phyloP scores from a whole-genome alignment of 2,888 invertebrate species.

The Itoplectis maculator region DNA sequence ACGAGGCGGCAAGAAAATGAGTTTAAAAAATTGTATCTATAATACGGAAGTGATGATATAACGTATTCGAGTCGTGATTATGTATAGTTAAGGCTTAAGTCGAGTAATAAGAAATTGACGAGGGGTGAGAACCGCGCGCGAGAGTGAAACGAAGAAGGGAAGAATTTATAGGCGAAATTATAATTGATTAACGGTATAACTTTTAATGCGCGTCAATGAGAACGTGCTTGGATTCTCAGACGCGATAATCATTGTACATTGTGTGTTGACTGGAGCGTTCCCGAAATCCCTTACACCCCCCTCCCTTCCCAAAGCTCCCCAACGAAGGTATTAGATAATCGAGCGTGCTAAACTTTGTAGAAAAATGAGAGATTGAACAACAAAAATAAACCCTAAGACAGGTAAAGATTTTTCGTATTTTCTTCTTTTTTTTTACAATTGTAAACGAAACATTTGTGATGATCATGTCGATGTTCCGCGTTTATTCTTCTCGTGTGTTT shows the following conservation, averaged over 20 bases:
- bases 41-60: constrained; percentile 81
- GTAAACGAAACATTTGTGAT: constrained; percentile 64
- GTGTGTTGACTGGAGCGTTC: constrained; percentile 81
- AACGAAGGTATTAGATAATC: constrained; percentile 45
- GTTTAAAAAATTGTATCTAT: constrained; percentile 82
- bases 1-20: constrained; percentile 67
- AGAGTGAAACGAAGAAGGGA: constrained; percentile 58
- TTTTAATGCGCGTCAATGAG: constrained; percentile 75
- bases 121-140: constrained; percentile 41
- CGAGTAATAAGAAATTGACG: constrained; percentile 68
- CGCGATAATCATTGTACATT: constrained; percentile 82
- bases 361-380: constrained; percentile 48
- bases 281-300: constrained; percentile 62
- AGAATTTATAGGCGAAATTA: constrained; percentile 74
- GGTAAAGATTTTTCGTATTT: constrained; percentile 49
- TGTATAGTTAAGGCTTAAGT: constrained; percentile 76
- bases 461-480: constrained; percentile 66
- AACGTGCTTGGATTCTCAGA: constrained; percentile 73
- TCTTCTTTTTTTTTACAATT: constrained; percentile 54
- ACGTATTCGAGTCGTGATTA: constrained; percentile 84
- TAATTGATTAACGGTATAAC: constrained; percentile 81
- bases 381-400: constrained; percentile 52
- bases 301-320: constrained; percentile 28
- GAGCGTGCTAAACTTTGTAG: constrained; percentile 39
- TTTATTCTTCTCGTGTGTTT: constrained; percentile 67